Evolutionary conservation across 2,113 vertebrate genomes (phyloP), one percentile per base, ranked within the genome.

Genomic region (Oncorhynchus masou): DNA sequence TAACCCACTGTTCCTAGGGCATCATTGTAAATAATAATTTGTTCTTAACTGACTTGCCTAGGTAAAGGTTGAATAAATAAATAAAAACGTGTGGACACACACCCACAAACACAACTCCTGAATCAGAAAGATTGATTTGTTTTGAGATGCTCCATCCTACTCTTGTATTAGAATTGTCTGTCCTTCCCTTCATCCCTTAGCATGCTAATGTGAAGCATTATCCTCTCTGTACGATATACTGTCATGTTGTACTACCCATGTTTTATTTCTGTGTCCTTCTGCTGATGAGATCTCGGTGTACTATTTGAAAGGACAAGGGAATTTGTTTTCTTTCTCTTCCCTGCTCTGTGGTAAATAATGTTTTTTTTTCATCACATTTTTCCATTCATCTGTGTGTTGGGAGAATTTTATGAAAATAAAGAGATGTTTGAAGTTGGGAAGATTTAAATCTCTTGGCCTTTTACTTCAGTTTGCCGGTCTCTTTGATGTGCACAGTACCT

Each of bases 331-430:
- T 77, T 74, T 85, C 59, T 62, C 71, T 78, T 60, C 74, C 68
- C 7, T 65, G 12, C 85, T 74, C 70, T 9, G 24, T 87, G n/a
- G 88, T 92, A 89, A 92, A 93, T 93, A 88, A 91, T 91, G 88
- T 87, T 71, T 88, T 91, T 87, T 87, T 92, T 91, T 92, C 86
- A 92, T 89, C 81, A 74, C 22, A 2, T 74, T 54, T 78, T 24
- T 79, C 62, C 59, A 20, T 72, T 77, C 77, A 71, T 72, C 82
- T 72, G 59, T 82, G 78, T 82, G 79, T 85, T 84, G 82, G 86
- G 91, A 84, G 79, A 62, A 77, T 86, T 88, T 88, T 81, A 86
- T 89, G 70, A 85, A 89, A 91, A 89, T 85, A 69, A 64, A 4
- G 9, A 74, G 45, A 45, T 78, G 79, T 91, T 89, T 91, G 86